Base-by-base conservation (phyloP, 2,113 vertebrate species). In the Lampris megalopsis region DNA sequence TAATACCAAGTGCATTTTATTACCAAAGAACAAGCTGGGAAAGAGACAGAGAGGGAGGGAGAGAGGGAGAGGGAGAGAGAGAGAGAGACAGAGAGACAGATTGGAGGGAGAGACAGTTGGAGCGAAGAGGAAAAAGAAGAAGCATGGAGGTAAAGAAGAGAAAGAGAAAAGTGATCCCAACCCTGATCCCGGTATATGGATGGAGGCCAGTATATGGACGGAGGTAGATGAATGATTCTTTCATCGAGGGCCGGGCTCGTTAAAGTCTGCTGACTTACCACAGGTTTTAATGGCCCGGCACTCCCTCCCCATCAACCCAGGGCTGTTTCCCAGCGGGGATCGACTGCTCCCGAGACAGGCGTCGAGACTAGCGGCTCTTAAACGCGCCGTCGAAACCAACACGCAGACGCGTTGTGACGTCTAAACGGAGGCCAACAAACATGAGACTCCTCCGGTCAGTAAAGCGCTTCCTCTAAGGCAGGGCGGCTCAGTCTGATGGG, bases 41-140 rank as follows among this genome's bases (percentile, higher is more conserved):
- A 52, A 10, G 50, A 10, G 3, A 9, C 9, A 52, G 11, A 52
- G 9, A 52, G 50, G 11, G 9, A 52, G 6, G 11, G 50, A 52
- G 9, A 13, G 49, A 52, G 13, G 9, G 9, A 53, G 13, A 45
- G 67, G 5, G 6, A 37, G 50, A 61, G 47, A 52, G 13, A 80
- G 43, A 88, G 88, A 80, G 35, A 75, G 91, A 41, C 62, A 37
- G 77, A 69, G 59, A 24, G 24, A 24, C 24, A 24, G 24, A 24
- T 1, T 8, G 13, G 52, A 80, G 47, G 40, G 38, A 9, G 24
- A 13, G 58, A 60, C 8, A 60, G 6, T 75, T 38, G 75, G 52
- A 80, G 43, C 13, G 5, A 75, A 38, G 86, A 86, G 74, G 6
- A 67, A 91, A 10, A 45, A 62, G 77, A 53, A 79, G 47, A 35